phyloP scores from a whole-genome alignment of 2,888 invertebrate genomes.

The Melinopterus prodromus region DNA sequence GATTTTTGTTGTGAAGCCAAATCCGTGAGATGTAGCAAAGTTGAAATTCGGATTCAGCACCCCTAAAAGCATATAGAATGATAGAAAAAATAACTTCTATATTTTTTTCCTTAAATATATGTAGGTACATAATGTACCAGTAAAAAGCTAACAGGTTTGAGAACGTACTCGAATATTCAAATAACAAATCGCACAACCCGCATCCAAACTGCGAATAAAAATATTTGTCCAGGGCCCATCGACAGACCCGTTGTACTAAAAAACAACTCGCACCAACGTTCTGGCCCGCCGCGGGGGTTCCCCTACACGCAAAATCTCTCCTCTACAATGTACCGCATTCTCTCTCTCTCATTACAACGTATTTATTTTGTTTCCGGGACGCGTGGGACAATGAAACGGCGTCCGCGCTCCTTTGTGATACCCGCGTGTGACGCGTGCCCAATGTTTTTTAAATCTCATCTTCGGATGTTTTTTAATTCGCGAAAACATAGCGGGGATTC shows the following conservation, averaged over 20 bases:
- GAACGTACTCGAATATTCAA: not conserved
- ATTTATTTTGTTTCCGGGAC: slow-evolving; percentile 34
- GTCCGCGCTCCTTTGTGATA: slow-evolving; percentile 26
- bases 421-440: slow-evolving; percentile 28
- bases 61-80: no score
- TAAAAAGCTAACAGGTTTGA: not conserved
- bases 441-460: slow-evolving; percentile 33
- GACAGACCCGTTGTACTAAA: not conserved
- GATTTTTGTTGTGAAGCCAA: no score
- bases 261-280: not conserved
- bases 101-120: no score
- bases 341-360: slow-evolving; percentile 32
- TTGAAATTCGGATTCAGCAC: no score
- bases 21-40: no score
- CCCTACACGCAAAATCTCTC: slow-evolving; percentile 14
- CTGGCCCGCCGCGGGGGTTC: slow-evolving; percentile 29
- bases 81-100: no score
- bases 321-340: slow-evolving; percentile 23
- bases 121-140: not conserved
- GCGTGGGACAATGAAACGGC: slow-evolving; percentile 30
- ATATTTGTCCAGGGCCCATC: not conserved
- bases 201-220: not conserved
- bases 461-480: slow-evolving; percentile 31
- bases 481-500: slow-evolving; percentile 10
- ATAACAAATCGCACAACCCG: not conserved